Conservation (phyloP, 2,888 invertebrate genomes). For the Cerceris rybyensis region DNA sequence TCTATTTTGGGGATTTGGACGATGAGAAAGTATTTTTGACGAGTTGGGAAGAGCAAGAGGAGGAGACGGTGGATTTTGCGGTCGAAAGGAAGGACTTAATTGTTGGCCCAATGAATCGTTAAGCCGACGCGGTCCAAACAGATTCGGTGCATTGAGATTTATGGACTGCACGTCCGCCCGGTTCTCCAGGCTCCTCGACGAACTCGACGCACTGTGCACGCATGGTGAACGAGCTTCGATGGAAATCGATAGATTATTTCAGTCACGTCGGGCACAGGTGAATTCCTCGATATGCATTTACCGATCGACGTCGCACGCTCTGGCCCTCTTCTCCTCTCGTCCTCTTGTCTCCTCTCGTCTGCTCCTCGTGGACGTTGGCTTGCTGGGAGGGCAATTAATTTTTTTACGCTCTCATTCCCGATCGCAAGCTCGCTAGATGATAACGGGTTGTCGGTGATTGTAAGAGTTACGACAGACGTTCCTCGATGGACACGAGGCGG, state of each 20-base stretch:
- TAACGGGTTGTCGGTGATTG: constrained; percentile 11
- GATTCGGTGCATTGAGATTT: constrained; percentile 60
- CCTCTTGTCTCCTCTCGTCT: neutral
- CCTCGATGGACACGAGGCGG: neutral
- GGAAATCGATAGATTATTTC: constrained; percentile 50
- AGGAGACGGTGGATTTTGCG: neutral
- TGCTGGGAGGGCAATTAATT: constrained; percentile 27
- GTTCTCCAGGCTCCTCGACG: constrained; percentile 26
- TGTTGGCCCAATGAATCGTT: constrained; percentile 23
- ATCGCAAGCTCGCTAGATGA: constrained; percentile 7
- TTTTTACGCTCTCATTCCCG: constrained; percentile 23
- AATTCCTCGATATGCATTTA: constrained; percentile 33
- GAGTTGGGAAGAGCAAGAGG: neutral
- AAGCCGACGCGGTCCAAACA: constrained; percentile 36
- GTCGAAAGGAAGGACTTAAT: constrained; percentile 56
- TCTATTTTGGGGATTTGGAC: too few species aligned
- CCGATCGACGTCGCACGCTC: constrained; percentile 34
- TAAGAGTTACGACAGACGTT: neutral
- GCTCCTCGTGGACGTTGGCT: constrained; percentile 24
- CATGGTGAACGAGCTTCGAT: constrained; percentile 7
- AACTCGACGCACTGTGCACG: neutral
- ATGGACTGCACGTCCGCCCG: constrained; percentile 51
- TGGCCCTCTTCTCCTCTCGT: neutral
- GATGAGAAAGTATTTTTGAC: neutral
- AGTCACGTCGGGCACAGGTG: constrained; percentile 39